Evolutionary conservation across 1,140 invertebrate genomes (phyloP).

Genomic region (Ericerus pela): DNA sequence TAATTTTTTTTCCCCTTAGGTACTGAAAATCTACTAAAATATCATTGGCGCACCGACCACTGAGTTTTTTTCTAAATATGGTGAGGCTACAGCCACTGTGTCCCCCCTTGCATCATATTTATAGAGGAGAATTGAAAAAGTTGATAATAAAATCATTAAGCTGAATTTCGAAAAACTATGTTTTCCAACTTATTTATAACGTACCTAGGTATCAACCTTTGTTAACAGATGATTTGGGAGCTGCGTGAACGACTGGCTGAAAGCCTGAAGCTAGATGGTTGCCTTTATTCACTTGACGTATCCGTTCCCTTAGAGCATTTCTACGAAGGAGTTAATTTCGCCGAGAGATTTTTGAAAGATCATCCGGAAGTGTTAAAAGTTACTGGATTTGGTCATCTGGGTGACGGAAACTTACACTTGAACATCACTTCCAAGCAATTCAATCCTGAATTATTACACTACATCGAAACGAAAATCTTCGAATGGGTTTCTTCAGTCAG

Average conservation of each 20-base stretch:
- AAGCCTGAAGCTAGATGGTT: neutral
- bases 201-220: no score
- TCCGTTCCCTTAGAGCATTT: conserved; percentile 7
- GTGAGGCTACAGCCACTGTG: no score
- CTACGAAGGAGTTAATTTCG: neutral
- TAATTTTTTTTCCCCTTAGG: no score
- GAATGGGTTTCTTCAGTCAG: conserved; percentile 62
- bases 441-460: conserved; percentile 44
- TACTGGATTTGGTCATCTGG: conserved; percentile 33
- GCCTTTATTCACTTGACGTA: conserved; percentile 4
- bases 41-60: no score
- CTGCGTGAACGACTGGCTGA: conserved; percentile 6
- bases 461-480: conserved; percentile 80
- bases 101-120: no score
- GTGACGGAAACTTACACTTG: conserved; percentile 83
- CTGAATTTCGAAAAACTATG: no score
- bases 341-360: neutral
- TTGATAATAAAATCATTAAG: no score
- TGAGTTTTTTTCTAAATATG: no score
- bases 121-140: no score
- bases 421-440: conserved; percentile 63
- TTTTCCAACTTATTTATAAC: no score
- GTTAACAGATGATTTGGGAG: conserved; percentile 14
- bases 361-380: no score
- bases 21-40: no score